Conservation (phyloP, 2,888 invertebrate species). For the Caenorhabditis auriculariae region DNA sequence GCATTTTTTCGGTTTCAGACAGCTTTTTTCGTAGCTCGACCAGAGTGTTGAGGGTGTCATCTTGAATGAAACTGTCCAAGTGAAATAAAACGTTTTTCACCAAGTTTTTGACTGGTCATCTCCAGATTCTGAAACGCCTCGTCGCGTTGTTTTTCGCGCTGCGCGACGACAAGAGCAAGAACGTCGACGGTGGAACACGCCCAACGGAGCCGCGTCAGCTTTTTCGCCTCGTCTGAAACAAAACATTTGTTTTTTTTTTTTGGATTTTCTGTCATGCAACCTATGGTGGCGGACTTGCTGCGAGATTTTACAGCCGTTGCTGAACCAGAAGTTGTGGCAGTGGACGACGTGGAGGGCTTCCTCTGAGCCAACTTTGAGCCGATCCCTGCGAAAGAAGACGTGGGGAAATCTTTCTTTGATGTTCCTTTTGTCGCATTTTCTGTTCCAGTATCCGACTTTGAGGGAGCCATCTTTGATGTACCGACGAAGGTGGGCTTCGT, state of each 20-base stretch:
- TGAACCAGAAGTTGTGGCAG: constrained; percentile 1
- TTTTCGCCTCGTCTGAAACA: constrained; percentile 28
- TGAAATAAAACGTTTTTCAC: no score
- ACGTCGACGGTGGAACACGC: constrained; percentile 19
- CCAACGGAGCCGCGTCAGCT: constrained; percentile 20
- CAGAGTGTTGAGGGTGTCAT: no score
- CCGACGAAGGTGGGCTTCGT: neutral
- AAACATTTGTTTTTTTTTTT: neutral
- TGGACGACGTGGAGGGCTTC: no score
- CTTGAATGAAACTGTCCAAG: no score
- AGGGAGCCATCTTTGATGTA: neutral
- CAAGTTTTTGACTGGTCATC: constrained; percentile 12
- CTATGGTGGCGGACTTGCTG: constrained; percentile 11
- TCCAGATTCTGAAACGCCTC: neutral
- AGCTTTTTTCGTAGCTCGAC: constrained; percentile 2
- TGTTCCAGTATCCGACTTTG: neutral
- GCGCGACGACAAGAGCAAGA: constrained; percentile 14
- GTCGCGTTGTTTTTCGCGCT: constrained; percentile 7
- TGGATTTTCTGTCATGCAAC: constrained; percentile 1
- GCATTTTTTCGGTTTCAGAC: neutral
- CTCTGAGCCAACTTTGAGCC: no score
- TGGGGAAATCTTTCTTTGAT: constrained; percentile 15
- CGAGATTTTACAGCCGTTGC: constrained; percentile 5
- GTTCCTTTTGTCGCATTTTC: neutral
- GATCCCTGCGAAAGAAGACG: constrained; percentile 37